Evolutionary conservation across 2,888 invertebrate species (phyloP), one percentile per base, ranked within the genome.

Genomic region (Nudaria mundana): DNA sequence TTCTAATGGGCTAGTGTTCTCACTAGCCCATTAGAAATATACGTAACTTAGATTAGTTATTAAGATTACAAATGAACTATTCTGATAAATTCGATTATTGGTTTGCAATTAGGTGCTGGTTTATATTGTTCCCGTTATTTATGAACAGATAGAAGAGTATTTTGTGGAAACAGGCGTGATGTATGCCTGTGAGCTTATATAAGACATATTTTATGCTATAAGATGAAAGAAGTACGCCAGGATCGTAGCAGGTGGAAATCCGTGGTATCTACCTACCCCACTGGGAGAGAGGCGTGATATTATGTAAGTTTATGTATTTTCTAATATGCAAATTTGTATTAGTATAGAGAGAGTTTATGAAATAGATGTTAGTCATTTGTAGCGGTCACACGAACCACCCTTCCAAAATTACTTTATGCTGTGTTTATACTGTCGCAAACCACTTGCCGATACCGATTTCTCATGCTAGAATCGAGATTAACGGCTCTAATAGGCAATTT

Each of bases 11-110:
- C 66, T 56, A 61, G 63, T 70, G 66, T n/a, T n/a, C n/a, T n/a
- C n/a, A n/a, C n/a, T n/a, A n/a, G n/a, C n/a, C n/a, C n/a, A n/a
- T n/a, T n/a, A 70, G 76, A 80, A 70, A 78, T 81, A 72, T 72
- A n/a, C n/a, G 75, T 77, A 71, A 57, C 63, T 48, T 45, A 74
- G 83, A 83, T 84, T 71, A 62, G 75, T 81, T 81, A 82, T 85
- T 84, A 81, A 83, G 84, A 85, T 83, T 67, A 77, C 50, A 62
- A 56, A 73, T 71, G 69, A 73, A 63, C 62, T 66, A 74, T 76
- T 76, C 73, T 75, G 63, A 66, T 66, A 46, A 39, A 37, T 33
- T 25, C 50, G 44, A 47, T 55, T 63, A 56, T 56, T 38, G 48
- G 38, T 24, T 30, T 38, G 44, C 33, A 43, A 36, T 37, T 37